phyloP scores from a whole-genome alignment of 1,140 invertebrate genomes.

The Macrosteles quadrilineatus region DNA sequence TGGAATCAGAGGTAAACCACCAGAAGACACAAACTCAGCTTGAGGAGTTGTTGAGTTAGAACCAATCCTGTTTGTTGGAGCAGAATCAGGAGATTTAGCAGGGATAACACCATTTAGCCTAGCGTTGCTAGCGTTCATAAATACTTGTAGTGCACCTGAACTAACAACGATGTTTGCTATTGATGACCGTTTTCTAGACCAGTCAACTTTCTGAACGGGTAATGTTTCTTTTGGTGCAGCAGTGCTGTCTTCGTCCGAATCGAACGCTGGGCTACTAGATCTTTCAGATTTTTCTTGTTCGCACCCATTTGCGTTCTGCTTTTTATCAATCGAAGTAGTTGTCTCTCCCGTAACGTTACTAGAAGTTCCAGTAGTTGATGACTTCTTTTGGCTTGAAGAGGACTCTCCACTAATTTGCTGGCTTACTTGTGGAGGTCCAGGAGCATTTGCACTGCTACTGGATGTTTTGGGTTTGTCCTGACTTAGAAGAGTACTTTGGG shows the following conservation, averaged over 20 bases:
- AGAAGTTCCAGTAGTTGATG: slow-evolving; percentile 46
- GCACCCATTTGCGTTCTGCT: slow-evolving; percentile 34
- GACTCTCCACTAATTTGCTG: slow-evolving; percentile 52
- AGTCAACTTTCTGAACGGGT: slow-evolving; percentile 12
- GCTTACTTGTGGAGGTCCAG: slow-evolving; percentile 31
- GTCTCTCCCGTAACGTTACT: slow-evolving; percentile 31
- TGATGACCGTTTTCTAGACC: background rate
- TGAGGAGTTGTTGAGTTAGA: slow-evolving; percentile 47
- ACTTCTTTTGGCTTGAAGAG: slow-evolving; percentile 63
- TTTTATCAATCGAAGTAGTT: slow-evolving; percentile 34
- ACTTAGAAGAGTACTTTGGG: slow-evolving; percentile 67
- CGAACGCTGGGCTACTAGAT: slow-evolving; percentile 93
- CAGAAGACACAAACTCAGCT: slow-evolving; percentile 47
- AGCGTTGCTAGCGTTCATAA: slow-evolving; percentile 37
- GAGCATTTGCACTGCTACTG: slow-evolving; percentile 26
- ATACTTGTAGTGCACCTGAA: slow-evolving; percentile 19
- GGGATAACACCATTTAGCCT: slow-evolving; percentile 59
- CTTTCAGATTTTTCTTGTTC: slow-evolving; percentile 76
- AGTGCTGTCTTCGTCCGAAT: slow-evolving; percentile 88
- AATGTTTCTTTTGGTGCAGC: slow-evolving; percentile 59
- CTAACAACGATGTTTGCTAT: slow-evolving; percentile 45
- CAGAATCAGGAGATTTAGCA: slow-evolving; percentile 49
- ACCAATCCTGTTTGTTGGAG: slow-evolving; percentile 44
- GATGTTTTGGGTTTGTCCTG: slow-evolving; percentile 66
- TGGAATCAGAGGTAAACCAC: slow-evolving; percentile 65